A percentile compares a stretch with the other conserved stretches of the same genome.
Conservation (phyloP, 2,797 vertebrate species). For the Erethizon dorsatum region DNA sequence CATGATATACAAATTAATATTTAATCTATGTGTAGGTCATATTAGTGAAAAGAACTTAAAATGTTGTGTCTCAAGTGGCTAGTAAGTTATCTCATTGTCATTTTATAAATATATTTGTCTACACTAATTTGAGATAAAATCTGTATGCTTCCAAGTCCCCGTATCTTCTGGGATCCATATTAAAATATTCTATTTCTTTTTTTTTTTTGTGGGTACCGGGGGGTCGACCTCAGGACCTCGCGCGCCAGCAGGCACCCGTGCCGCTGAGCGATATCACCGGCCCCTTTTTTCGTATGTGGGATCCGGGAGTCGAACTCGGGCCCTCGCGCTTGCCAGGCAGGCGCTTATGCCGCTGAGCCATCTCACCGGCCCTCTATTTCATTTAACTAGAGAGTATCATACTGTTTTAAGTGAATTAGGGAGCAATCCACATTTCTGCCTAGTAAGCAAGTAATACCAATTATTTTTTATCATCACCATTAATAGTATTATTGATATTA, state of each 20-base stretch:
- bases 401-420: background rate
- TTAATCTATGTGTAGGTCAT: background rate
- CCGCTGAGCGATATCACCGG: too few relatives aligned
- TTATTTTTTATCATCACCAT: background rate
- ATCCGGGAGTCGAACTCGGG: too few relatives aligned
- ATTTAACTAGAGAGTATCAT: slow-evolving; percentile 6
- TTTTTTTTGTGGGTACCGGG: too few relatives aligned
- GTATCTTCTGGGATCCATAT: background rate
- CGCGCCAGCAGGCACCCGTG: too few relatives aligned
- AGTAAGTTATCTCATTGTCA: background rate
- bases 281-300: too few relatives aligned
- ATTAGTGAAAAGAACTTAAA: background rate
- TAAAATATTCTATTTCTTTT: background rate
- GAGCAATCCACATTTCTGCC: background rate
- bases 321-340: too few relatives aligned
- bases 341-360: too few relatives aligned
- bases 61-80: background rate
- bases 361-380: background rate
- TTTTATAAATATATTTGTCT: slow-evolving; percentile 9
- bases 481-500: background rate
- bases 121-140: background rate
- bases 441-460: background rate
- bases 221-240: too few relatives aligned
- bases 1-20: background rate
- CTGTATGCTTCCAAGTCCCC: background rate